Conservation (phyloP, 2,797 vertebrate genomes). For the Lepidocolaptes lacrymiger region DNA sequence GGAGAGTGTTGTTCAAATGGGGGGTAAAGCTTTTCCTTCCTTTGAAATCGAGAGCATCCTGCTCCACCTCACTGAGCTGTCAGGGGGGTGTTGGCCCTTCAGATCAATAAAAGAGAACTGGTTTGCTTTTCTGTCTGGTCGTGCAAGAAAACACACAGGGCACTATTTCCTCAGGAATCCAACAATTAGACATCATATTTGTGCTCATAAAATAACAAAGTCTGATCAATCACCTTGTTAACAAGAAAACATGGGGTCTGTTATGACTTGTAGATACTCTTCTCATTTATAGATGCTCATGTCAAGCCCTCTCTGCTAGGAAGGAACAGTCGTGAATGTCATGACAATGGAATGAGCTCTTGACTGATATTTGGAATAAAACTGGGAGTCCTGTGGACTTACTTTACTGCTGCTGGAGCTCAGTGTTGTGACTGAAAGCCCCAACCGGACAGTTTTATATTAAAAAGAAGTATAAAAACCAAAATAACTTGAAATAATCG, state of each 20-base stretch:
- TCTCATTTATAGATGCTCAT: neutral
- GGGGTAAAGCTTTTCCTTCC: neutral
- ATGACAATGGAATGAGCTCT: neutral
- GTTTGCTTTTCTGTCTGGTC: neutral
- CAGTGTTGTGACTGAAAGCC: neutral
- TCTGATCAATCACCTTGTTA: neutral
- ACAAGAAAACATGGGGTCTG: neutral
- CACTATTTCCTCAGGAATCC: neutral
- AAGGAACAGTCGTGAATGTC: neutral
- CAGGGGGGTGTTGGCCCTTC: neutral
- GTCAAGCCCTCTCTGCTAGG: neutral
- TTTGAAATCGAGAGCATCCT: neutral
- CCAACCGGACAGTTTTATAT: neutral
- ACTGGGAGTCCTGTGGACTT: neutral
- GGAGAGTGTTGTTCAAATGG: neutral
- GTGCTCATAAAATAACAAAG: neutral
- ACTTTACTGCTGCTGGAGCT: neutral
- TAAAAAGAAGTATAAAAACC: neutral
- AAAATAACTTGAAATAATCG: neutral
- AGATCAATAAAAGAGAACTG: neutral
- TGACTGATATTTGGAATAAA: neutral
- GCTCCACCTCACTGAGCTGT: neutral
- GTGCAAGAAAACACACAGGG: neutral
- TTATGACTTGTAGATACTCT: neutral
- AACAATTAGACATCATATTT: fast-evolving